Evolutionary conservation across 1,140 invertebrate species (phyloP), one percentile per base, ranked within the genome.

Genomic region (Choristoneura fumiferana): DNA sequence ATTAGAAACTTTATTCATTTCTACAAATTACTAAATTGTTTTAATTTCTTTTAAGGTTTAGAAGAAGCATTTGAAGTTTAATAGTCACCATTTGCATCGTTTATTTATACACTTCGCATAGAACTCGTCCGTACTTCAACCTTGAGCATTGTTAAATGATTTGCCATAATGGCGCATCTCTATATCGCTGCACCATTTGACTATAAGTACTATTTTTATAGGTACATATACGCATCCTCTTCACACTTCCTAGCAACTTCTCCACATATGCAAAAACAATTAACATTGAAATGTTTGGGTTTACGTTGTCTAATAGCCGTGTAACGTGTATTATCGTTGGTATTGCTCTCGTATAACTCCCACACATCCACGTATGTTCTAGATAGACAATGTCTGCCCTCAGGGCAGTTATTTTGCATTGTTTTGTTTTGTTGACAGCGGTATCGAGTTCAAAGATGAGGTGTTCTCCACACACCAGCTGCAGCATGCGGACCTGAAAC

Each of bases 381-480:
- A 61, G 58, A 2, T 54, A 58, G 43, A 38, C n/a, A n/a, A 38
- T 45, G 45, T 45, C n/a, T 52, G 33, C 54, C 57, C 40, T 55
- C 33, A 55, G 61, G 18, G 33, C 56, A 60, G 65, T 73, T 74
- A 71, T 67, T 74, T 78, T 74, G 59, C 56, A 62, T 40, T 29
- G 22, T 29, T 38, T 58, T 71, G 43, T 69, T 76, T 91, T 90
- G 71, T 88, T 93, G 93, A 65, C 92, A 97, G 96, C 93, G 95
- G 93, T 79, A 92, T 97, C 86, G 95, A 97, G 92, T 93, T 94
- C 89, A 92, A 94, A 90, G 91, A 96, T 92, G 94, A 96, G 87
- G 93, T 98, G 75, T 94, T 96, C 84, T 96, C 95, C 73, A 91
- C 92, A 84, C 92, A 92, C 82, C 95, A 96, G 90, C 81, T 90